A percentile compares a stretch with the other conserved stretches of the same genome.
Evolutionary conservation across 2,113 vertebrate species (phyloP).

Genomic region (Hepsetus odoe): DNA sequence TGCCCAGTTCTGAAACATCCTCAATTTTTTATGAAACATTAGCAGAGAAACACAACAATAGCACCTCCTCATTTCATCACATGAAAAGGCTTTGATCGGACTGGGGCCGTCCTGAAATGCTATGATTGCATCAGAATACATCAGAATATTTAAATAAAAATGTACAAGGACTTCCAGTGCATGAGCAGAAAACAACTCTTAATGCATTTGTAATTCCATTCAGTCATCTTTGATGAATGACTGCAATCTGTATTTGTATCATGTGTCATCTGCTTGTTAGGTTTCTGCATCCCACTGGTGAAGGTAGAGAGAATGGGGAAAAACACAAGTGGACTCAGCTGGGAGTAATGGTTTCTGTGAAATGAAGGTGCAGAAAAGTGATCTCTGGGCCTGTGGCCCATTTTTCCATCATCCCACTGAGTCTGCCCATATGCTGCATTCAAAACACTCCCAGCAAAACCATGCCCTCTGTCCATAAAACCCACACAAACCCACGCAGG

Average conservation of each 20-base stretch:
- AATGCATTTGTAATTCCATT: not conserved
- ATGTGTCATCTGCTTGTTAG: not conserved
- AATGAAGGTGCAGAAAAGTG: slow-evolving; percentile 19
- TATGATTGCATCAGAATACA: too few relatives aligned
- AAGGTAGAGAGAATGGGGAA: too few relatives aligned
- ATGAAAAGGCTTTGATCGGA: too few relatives aligned
- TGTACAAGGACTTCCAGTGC: too few relatives aligned
- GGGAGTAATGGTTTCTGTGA: slow-evolving; percentile 27
- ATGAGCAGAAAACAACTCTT: too few relatives aligned
- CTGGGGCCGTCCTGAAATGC: too few relatives aligned
- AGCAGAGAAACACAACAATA: too few relatives aligned
- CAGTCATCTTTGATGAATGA: not conserved
- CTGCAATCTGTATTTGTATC: not conserved
- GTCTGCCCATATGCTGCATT: slow-evolving; percentile 49
- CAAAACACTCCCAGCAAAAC: slow-evolving; percentile 2
- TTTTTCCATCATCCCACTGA: slow-evolving; percentile 35
- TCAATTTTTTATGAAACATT: too few relatives aligned
- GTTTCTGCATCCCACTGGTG: too few relatives aligned
- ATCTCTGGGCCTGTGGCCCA: slow-evolving; percentile 34
- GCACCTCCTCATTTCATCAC: too few relatives aligned
- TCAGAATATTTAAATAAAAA: too few relatives aligned
- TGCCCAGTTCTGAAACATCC: too few relatives aligned
- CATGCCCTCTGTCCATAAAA: not conserved
- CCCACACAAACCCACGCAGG: not conserved
- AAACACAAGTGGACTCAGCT: slow-evolving; percentile 23